Evolutionary conservation across 1,140 invertebrate species (phyloP), one percentile per base, ranked within the genome.

Genomic region (Uloborus diversus): DNA sequence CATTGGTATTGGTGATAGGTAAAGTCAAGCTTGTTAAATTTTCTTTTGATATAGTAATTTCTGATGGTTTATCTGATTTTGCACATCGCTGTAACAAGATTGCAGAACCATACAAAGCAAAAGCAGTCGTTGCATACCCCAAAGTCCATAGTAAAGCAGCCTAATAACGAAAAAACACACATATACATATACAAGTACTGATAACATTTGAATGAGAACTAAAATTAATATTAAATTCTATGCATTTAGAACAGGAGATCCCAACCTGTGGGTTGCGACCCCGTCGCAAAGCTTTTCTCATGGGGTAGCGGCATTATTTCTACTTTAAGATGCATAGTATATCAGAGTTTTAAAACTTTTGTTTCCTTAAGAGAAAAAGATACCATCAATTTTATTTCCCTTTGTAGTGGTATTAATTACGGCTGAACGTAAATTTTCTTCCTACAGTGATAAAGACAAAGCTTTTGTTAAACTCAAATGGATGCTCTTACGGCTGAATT

Each of bases 71-170:
- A 25, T 42, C 71, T 25, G 25, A 30, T 27, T 64, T 47, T 3
- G 37, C 17, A 13, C 62, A n/a, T 75, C 42, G 62, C 1, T 75
- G 59, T 17, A 75, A 33, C 2, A 59, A 14, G 9, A 64, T 33
- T 32, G 37, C 47, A 17, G 59, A 14, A 14, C 35, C 37, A 5
- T 64, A 51, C 53, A 75, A 27, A 3, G 47, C 28, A 17, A 75
- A 47, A 25, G 30, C 71, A 64, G 71, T 27, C 33, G 71, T 30
- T n/a, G 53, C 28, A 64, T 75, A 75, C 17, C 71, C 71, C 32
- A 75, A 13, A 33, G 71, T 51, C 57, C 71, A 75, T 64, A 75
- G 25, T 30, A 75, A n/a, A 5, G 27, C 37, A 30, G 37, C 27
- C 71, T 75, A 35, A 35, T 56, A 70, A 9, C 17, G 37, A 53